phyloP scores from a whole-genome alignment of 2,113 vertebrate species.

The Tonatia bakeri region DNA sequence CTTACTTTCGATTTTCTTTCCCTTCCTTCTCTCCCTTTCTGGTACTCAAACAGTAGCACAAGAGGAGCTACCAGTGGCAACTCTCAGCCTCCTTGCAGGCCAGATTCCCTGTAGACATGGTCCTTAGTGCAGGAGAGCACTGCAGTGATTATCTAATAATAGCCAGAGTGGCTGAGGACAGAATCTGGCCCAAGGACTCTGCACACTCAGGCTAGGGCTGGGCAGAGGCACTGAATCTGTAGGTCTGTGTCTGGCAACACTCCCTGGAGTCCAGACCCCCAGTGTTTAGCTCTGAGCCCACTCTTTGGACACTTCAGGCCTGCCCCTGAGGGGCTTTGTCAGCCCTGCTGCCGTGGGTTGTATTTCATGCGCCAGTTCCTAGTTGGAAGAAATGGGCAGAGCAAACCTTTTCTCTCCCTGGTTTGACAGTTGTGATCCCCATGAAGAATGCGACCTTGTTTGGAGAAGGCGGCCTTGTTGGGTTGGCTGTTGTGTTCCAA shows the following conservation, averaged over 20 bases:
- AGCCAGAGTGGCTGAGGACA: slow-evolving; percentile 52
- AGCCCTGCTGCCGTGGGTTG: not conserved
- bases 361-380: slow-evolving; percentile 31
- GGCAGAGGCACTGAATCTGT: not conserved
- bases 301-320: not conserved
- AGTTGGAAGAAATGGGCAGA: slow-evolving; percentile 44
- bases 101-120: not conserved
- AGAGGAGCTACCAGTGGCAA: not conserved
- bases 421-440: slow-evolving; percentile 52
- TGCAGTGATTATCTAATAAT: slow-evolving; percentile 64
- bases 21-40: not conserved
- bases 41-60: not conserved
- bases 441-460: slow-evolving; percentile 61
- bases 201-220: not conserved
- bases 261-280: not conserved
- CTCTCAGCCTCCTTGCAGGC: slow-evolving; percentile 9
- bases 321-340: slow-evolving; percentile 28
- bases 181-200: slow-evolving; percentile 49
- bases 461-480: slow-evolving; percentile 46
- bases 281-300: not conserved
- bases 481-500: slow-evolving; percentile 49
- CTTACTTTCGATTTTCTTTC: slow-evolving; percentile 65
- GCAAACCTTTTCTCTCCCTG: slow-evolving; percentile 26
- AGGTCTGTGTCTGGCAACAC: not conserved
- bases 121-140: slow-evolving; percentile 7